Evolutionary conservation across 2,113 vertebrate species (phyloP).

Genomic region (Pterocles gutturalis): DNA sequence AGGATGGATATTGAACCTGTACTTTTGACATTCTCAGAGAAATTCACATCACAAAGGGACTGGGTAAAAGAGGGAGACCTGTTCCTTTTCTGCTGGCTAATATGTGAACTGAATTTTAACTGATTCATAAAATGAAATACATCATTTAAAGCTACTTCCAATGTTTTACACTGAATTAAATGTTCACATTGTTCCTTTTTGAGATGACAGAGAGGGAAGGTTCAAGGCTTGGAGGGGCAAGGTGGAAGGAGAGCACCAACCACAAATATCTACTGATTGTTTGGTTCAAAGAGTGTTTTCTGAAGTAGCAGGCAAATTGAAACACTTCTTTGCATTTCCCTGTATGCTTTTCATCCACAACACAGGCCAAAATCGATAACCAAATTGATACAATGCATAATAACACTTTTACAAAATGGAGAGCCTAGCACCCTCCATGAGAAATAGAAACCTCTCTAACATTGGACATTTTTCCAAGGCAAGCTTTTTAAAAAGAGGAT

Average conservation of each 20-base stretch:
- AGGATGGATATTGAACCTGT: not conserved
- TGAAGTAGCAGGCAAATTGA: not conserved
- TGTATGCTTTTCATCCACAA: not conserved
- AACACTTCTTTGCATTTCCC: not conserved
- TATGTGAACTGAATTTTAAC: not conserved
- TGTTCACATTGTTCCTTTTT: not conserved
- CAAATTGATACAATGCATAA: fast-evolving
- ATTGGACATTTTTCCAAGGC: not conserved
- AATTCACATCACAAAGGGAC: fast-evolving
- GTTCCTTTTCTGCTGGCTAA: not conserved
- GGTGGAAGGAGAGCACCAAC: not conserved
- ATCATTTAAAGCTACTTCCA: not conserved
- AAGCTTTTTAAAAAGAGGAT: not conserved
- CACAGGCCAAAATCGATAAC: not conserved
- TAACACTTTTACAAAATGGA: not conserved
- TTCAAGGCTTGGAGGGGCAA: fast-evolving
- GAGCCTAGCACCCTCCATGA: not conserved
- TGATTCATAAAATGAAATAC: not conserved
- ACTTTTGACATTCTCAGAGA: not conserved
- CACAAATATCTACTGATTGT: not conserved
- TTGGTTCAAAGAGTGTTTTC: not conserved
- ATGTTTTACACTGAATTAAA: not conserved
- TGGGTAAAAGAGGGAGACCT: not conserved
- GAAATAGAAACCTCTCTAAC: not conserved
- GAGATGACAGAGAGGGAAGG: not conserved